Percentiles rank a stretch among this genome's conserved stretches.
Conservation (phyloP, 2,797 vertebrate species). For the Oceanodroma leucorhoa region DNA sequence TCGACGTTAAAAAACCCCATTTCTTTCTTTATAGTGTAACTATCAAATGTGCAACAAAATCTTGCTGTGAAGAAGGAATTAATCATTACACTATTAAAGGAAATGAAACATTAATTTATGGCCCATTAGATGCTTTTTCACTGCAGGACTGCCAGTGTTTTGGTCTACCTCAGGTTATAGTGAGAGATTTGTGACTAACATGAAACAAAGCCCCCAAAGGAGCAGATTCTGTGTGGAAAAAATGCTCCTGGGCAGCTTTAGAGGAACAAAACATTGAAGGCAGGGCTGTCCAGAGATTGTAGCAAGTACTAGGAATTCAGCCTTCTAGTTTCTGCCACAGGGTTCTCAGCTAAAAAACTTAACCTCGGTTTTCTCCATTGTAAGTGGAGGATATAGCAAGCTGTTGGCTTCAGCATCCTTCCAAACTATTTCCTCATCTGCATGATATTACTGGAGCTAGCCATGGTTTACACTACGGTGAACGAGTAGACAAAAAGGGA, state of each 20-base stretch:
- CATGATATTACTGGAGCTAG: background rate
- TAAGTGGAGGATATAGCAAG: background rate
- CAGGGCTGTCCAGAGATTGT: background rate
- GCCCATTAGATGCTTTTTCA: constrained; percentile 43
- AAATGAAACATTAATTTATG: constrained; percentile 66
- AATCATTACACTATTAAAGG: constrained; percentile 59
- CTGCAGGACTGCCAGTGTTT: constrained; percentile 2
- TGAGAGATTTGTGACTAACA: constrained; percentile 46
- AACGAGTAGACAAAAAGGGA: background rate
- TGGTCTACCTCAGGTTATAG: constrained; percentile 32
- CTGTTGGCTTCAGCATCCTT: background rate
- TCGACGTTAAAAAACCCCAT: background rate
- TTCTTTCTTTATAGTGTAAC: constrained; percentile 23
- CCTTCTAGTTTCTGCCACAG: background rate
- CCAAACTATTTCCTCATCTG: background rate
- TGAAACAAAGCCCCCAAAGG: constrained; percentile 34
- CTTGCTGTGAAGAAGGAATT: constrained; percentile 45
- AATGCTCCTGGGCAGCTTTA: constrained; percentile 17
- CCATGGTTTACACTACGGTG: background rate
- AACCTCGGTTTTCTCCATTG: background rate
- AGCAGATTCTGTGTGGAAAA: constrained; percentile 29
- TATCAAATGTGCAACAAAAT: constrained; percentile 29
- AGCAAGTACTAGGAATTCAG: background rate
- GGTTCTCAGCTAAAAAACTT: background rate
- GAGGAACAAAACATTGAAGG: background rate